These are phyloP conservation scores for Oxystoma pomonae DNA, from an alignment of 2,888 invertebrate species.

Conservation along the genomic window DNA sequence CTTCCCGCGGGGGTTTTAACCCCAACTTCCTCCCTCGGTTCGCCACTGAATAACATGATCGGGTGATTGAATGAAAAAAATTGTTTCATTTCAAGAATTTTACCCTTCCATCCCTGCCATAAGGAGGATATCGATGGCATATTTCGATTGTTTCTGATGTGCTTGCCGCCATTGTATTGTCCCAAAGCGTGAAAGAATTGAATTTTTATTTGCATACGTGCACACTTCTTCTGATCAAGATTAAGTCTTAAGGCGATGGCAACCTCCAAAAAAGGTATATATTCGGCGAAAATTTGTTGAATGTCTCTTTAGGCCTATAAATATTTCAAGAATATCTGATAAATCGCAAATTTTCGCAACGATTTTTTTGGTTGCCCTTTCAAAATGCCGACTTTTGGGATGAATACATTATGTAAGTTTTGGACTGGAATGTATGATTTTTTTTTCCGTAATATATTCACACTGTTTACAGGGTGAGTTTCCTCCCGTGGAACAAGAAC, in stretches of 20 bases:
- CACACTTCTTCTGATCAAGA: slow-evolving; percentile 17
- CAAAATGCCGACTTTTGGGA: background rate
- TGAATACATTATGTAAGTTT: no score
- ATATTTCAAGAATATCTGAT: slow-evolving; percentile 19
- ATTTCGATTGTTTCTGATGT: background rate
- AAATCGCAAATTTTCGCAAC: slow-evolving; percentile 21
- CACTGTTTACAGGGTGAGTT: no score
- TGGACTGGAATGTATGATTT: no score
- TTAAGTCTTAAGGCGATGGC: slow-evolving; percentile 23
- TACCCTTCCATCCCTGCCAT: background rate
- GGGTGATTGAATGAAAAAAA: background rate
- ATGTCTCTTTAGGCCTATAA: slow-evolving; percentile 21
- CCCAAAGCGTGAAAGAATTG: background rate
- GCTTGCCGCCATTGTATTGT: background rate
- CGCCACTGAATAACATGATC: background rate
- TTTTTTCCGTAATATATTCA: no score
- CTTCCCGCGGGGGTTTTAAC: no score
- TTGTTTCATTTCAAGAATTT: background rate
- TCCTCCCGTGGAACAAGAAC: no score
- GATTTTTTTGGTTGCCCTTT: background rate
- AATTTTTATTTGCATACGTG: background rate
- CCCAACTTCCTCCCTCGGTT: no score
- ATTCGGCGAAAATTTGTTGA: slow-evolving; percentile 22
- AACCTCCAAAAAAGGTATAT: slow-evolving; percentile 21
- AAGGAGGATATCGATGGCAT: background rate